Conservation (phyloP, 2,797 vertebrate genomes). For the Platyrinchus mystaceus region DNA sequence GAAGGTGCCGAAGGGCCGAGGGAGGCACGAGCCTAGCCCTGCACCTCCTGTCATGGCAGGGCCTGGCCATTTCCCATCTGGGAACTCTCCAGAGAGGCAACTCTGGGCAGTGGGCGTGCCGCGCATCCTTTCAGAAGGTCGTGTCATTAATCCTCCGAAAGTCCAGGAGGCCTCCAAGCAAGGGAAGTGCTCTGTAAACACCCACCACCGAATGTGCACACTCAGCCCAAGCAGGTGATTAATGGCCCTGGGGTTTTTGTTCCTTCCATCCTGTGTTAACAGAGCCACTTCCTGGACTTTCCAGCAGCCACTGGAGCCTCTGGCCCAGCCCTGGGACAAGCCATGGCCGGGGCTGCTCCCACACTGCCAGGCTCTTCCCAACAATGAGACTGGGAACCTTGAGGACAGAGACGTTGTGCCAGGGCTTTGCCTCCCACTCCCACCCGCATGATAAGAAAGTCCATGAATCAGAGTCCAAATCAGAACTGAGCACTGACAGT, state of each 20-base stretch:
- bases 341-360: not conserved
- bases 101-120: rapidly evolving
- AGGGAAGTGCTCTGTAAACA: constrained; percentile 48
- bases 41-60: not conserved
- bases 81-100: not conserved
- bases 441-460: rapidly evolving
- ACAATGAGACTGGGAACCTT: rapidly evolving
- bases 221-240: constrained; percentile 2
- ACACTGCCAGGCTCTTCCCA: not conserved
- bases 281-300: not conserved
- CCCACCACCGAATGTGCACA: not conserved
- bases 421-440: not conserved
- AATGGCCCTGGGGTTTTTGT: constrained; percentile 17
- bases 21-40: rapidly evolving
- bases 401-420: rapidly evolving
- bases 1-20: not conserved
- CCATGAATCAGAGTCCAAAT: not conserved
- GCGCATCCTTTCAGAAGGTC: not conserved
- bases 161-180: not conserved
- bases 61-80: not conserved
- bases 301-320: rapidly evolving
- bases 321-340: not conserved
- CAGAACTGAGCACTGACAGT: not conserved
- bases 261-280: constrained; percentile 51
- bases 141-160: not conserved